Evolutionary conservation across 1,140 invertebrate species (phyloP).

Genomic region (Drosophila elegans): DNA sequence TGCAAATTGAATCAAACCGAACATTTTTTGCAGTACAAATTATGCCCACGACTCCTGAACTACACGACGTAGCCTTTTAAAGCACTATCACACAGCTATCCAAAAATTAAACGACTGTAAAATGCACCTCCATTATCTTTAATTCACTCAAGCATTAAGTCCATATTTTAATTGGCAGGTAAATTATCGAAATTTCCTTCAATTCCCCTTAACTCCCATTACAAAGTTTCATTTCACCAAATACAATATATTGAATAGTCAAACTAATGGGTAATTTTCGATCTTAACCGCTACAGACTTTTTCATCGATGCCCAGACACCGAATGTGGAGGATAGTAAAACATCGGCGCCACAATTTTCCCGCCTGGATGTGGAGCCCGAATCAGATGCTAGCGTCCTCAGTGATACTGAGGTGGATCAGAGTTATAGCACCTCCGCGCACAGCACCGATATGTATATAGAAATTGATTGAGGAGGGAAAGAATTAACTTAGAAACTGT

Average conservation of each 20-base stretch:
- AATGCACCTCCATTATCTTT: conserved; percentile 38
- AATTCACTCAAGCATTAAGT: conserved; percentile 24
- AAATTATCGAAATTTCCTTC: conserved; percentile 38
- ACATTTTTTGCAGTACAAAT: conserved; percentile 74
- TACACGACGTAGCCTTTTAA: conserved; percentile 73
- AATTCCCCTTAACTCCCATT: not conserved
- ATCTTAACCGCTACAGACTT: conserved; percentile 44
- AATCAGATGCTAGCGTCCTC: conserved; percentile 44
- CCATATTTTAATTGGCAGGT: conserved; percentile 51
- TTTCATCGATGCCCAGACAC: conserved; percentile 67
- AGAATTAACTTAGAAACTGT: conserved; percentile 15
- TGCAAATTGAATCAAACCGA: conserved; percentile 31
- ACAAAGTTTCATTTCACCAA: conserved; percentile 8
- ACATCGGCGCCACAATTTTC: conserved; percentile 8
- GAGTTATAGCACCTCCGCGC: conserved; percentile 27
- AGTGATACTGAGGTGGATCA: conserved; percentile 75
- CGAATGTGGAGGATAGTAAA: conserved; percentile 17
- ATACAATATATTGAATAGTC: not conserved
- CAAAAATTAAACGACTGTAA: conserved; percentile 18
- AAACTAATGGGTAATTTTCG: conserved; percentile 3
- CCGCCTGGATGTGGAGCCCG: conserved; percentile 15
- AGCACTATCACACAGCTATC: conserved; percentile 15
- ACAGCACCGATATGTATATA: conserved; percentile 54
- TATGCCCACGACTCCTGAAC: conserved; percentile 70
- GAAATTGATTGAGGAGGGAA: conserved; percentile 40